phyloP scores from a whole-genome alignment of 1,140 invertebrate species.

The Tetramorium alpestre region DNA sequence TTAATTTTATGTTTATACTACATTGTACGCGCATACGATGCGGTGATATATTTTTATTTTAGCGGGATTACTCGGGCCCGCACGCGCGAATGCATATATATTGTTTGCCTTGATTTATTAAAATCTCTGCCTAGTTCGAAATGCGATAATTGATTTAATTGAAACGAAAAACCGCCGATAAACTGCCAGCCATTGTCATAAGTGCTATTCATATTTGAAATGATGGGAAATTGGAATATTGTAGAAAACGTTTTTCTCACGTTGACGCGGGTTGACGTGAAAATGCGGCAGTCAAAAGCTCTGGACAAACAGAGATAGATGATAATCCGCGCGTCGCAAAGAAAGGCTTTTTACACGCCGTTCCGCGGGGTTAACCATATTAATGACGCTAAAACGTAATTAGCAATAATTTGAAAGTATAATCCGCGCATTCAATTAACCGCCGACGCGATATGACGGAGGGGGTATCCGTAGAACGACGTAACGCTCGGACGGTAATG shows the following conservation, averaged over 20 bases:
- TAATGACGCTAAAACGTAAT: constrained; percentile 50
- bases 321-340: constrained; percentile 20
- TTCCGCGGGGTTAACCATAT: constrained; percentile 30
- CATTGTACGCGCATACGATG: constrained; percentile 9
- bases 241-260: background rate
- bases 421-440: constrained; percentile 52
- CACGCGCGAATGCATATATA: background rate
- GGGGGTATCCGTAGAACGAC: constrained; percentile 14
- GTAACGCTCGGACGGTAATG: constrained; percentile 49
- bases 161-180: constrained; percentile 45
- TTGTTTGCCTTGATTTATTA: constrained; percentile 16
- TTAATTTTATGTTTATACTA: constrained; percentile 39
- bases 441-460: constrained; percentile 28
- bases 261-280: background rate
- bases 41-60: background rate
- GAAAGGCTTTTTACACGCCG: constrained; percentile 26
- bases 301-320: constrained; percentile 52
- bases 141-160: constrained; percentile 47
- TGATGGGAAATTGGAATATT: constrained; percentile 22
- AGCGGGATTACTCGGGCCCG: background rate
- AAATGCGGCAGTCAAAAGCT: constrained; percentile 2
- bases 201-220: constrained; percentile 25
- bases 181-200: constrained; percentile 20
- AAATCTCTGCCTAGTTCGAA: background rate
- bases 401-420: constrained; percentile 60